Conservation (phyloP, 1,140 invertebrate species). For the Pissodes strobi region DNA sequence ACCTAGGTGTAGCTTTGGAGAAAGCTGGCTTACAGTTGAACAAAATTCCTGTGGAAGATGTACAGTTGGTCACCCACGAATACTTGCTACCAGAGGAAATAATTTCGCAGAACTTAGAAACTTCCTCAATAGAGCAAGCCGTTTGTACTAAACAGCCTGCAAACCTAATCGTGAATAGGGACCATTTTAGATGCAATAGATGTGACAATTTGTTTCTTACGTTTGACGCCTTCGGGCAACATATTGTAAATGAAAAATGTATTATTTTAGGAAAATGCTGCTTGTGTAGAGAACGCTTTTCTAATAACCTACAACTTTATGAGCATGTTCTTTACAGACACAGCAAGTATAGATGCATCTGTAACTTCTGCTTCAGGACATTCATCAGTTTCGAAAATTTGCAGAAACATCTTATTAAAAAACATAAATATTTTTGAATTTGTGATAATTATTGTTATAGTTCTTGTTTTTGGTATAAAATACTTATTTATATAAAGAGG, state of each 20-base stretch:
- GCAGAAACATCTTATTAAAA: constrained; percentile 15
- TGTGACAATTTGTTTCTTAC: constrained; percentile 10
- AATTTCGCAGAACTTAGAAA: not conserved
- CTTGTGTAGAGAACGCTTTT: constrained; percentile 1
- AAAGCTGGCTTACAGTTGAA: not conserved
- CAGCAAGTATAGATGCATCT: constrained; percentile 1
- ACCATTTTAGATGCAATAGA: constrained; percentile 6
- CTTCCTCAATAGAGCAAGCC: not conserved
- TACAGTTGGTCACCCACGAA: not conserved
- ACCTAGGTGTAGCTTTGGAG: not conserved
- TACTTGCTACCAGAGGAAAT: not conserved
- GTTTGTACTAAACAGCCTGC: not conserved
- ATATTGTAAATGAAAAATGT: constrained; percentile 16
- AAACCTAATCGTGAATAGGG: not conserved
- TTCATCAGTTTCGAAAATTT: constrained; percentile 8
- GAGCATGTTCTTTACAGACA: constrained; percentile 12
- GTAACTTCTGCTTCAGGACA: constrained; percentile 21
- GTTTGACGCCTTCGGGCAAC: constrained; percentile 9
- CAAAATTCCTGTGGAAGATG: not conserved
- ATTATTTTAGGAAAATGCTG: constrained; percentile 14
- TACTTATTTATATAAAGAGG: too few relatives aligned
- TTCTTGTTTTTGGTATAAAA: too few relatives aligned
- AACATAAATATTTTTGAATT: constrained; percentile 23
- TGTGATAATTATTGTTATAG: too few relatives aligned
- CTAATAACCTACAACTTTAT: not conserved